These are phyloP conservation scores for Chlorops oryzae DNA, from an alignment of 1,140 invertebrate genomes.

Conservation along the genomic window DNA sequence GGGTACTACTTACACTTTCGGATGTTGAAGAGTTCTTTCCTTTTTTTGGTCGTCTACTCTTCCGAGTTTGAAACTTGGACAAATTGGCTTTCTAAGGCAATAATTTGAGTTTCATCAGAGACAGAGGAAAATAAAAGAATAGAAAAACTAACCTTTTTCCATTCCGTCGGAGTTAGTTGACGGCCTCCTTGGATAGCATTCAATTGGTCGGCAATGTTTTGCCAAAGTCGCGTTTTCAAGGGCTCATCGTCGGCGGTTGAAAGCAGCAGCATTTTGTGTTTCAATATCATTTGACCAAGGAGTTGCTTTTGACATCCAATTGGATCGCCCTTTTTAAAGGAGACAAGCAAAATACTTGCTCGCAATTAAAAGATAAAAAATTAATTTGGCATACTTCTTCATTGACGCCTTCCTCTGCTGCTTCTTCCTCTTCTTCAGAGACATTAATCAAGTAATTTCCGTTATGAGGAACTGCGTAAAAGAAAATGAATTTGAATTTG, in stretches of 20 bases:
- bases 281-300: background rate
- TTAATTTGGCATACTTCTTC: conserved; percentile 1
- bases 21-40: too few relatives aligned
- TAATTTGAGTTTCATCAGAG: background rate
- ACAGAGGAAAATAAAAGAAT: background rate
- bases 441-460: conserved; percentile 6
- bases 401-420: background rate
- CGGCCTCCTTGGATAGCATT: conserved; percentile 3
- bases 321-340: too few relatives aligned
- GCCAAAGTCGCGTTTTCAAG: conserved; percentile 6
- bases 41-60: too few relatives aligned
- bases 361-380: background rate
- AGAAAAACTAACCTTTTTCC: background rate
- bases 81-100: too few relatives aligned
- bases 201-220: conserved; percentile 9
- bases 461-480: background rate
- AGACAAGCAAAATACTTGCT: background rate
- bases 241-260: conserved; percentile 2
- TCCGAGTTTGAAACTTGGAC: too few relatives aligned
- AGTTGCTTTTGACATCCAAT: background rate
- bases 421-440: background rate
- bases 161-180: background rate
- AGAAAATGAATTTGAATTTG: background rate
- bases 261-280: conserved; percentile 1
- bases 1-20: too few relatives aligned